phyloP scores from a whole-genome alignment of 2,113 vertebrate genomes.

The Engraulis encrasicolus region DNA sequence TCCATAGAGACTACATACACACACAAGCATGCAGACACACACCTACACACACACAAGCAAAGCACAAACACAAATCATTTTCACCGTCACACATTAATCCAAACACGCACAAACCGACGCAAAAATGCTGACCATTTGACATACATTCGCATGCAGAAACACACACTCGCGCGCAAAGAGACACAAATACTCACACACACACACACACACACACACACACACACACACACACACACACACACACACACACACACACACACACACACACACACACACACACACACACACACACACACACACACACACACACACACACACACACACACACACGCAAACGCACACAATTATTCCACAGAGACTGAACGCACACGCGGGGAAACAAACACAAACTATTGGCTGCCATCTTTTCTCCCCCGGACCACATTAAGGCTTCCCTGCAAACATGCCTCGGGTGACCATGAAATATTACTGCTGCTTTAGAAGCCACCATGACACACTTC shows the following conservation, averaged over 20 bases:
- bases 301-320: not conserved
- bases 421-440: too few species aligned
- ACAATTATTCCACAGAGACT: too few species aligned
- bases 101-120: not conserved
- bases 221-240: not conserved
- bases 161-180: not conserved
- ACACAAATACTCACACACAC: not conserved
- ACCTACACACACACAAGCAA: not conserved
- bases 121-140: not conserved
- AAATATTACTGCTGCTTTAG: too few species aligned
- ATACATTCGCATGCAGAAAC: not conserved
- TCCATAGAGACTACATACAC: not conserved
- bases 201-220: not conserved
- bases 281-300: not conserved
- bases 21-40: too few species aligned
- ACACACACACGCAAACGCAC: not conserved
- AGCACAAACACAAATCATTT: too few species aligned
- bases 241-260: not conserved
- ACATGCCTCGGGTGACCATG: too few species aligned
- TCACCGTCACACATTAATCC: not conserved
- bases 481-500: too few species aligned
- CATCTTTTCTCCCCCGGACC: too few species aligned
- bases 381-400: too few species aligned
- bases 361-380: too few species aligned
- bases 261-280: not conserved